A percentile compares a stretch with the other conserved stretches of the same genome.
phyloP scores from a whole-genome alignment of 2,797 vertebrate species.

The Peromyscus aztecus region DNA sequence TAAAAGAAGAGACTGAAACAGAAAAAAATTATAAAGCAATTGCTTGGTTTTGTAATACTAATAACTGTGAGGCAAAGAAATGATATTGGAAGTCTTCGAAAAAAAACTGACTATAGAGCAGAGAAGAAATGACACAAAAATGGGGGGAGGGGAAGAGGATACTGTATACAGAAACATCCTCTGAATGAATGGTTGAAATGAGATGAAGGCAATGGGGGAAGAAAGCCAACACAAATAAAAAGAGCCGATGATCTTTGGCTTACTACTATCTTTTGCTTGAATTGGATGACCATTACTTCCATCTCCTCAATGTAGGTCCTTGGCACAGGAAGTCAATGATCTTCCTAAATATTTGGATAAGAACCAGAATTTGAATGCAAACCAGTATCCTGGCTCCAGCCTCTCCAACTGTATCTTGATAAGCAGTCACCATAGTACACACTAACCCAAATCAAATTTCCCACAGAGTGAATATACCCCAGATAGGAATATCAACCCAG shows the following conservation, averaged over 20 bases:
- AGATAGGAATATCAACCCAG: conserved; percentile 53
- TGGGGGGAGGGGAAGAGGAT: not conserved
- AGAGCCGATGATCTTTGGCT: not conserved
- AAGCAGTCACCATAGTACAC: not conserved
- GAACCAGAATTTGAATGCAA: not conserved
- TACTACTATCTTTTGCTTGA: not conserved
- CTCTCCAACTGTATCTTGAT: not conserved
- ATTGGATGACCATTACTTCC: not conserved
- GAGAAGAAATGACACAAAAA: not conserved
- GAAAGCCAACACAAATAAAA: not conserved
- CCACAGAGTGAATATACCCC: conserved; percentile 1
- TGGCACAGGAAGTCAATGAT: not conserved
- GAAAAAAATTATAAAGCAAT: not conserved
- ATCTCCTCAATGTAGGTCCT: not conserved
- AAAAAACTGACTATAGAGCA: not conserved
- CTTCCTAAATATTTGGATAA: not conserved
- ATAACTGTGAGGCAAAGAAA: not conserved
- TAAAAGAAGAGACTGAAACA: not conserved
- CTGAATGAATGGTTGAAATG: not conserved
- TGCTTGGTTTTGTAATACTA: not conserved
- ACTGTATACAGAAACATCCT: not conserved
- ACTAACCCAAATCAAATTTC: conserved; percentile 35
- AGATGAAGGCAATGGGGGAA: not conserved
- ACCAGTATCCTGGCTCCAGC: not conserved
- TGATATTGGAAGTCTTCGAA: not conserved